Base-by-base conservation (phyloP, 2,113 vertebrate species). In the Dunckerocampus dactyliophorus region DNA sequence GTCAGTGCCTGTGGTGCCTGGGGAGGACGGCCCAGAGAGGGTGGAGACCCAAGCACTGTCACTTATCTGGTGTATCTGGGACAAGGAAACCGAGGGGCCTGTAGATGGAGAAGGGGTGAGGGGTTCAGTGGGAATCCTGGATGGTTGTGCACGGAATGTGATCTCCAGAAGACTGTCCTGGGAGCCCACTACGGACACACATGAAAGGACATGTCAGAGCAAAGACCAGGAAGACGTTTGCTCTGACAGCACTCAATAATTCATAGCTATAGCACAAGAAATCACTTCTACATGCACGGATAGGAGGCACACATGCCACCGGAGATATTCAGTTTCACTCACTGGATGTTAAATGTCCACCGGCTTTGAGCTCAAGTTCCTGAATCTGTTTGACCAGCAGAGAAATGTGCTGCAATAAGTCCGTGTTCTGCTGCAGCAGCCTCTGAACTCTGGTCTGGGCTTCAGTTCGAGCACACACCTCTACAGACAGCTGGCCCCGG, bases 101-200 rank as follows among this genome's bases (percentile, higher is more conserved):
- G 31, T 20, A 80, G 92, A 77, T 77, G 89, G 3, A 82, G 93
- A 91, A 61, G 89, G 85, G 0, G 92, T 90, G 19, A 93, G 91
- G 24, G 85, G 84, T 53, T 94, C 91, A 1, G 88, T 91, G 54
- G 92, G 88, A 50, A 89, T 70, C 0, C 89, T 85, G 39, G 93
- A 88, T 49, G 86, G 88, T 22, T 90, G 93, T 20, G 93, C 89
- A 17, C 96, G 94, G 83, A 95, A 96, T 43, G 95, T 95, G 85
- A 98, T 98, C 89, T 99, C 96, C 85, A 98, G 87, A 79, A 99
- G 91, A 74, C 95, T 97, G 90, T 98, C 95, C 88, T 97, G 95
- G 49, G 95, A 98, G 51, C 94, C 95, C 85, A 92, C 96, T 98
- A 83, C 71, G 48, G 34, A 79, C 7, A 61, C 17, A 67, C 39